Evolutionary conservation across 2,113 vertebrate genomes (phyloP), one percentile per base, ranked within the genome.

Genomic region (Psilopogon haemacephalus): DNA sequence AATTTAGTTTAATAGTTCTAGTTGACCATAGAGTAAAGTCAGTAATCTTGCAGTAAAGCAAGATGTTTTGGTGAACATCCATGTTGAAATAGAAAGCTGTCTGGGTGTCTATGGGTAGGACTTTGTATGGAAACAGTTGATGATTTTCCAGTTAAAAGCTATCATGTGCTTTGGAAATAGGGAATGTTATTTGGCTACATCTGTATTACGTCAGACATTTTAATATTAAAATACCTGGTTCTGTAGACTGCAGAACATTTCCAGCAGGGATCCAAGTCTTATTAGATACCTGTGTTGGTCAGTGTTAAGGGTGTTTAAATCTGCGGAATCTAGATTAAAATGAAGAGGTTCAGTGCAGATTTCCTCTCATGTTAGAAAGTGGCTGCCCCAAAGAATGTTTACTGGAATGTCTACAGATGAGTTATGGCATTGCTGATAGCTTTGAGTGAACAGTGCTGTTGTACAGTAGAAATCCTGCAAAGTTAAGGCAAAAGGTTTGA

Each of bases 401-500:
- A 37, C 69, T 91, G 89, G 20, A 62, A 94, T 86, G 72, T 90
- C 38, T 84, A 50, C 67, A 88, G 87, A 86, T 90, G 89, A 97
- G 73, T 93, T 94, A 73, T 12, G 76, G 32, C 80, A 82, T 11
- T 93, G 74, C 76, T 96, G 84, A 60, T 85, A 55, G 42, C 90
- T 73, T 82, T 93, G 14, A 28, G 73, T 96, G 94, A 95, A 93
- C 84, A 80, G 42, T 82, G 54, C 13, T 90, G n/a, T 79, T 89
- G 63, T 95, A 91, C 62, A 76, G 72, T 72, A 89, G 71, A 96
- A 97, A 93, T 60, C 59, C 83, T 71, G 38, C 80, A 94, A 88
- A 94, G 80, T 54, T 40, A 42, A 80, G 75, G 76, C 89, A 85
- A 94, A 91, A 95, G 72, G 72, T 93, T 80, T 91, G 82, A 74